These are phyloP conservation scores for Arctocebus calabarensis DNA, from an alignment of 2,797 vertebrate species.

Conservation along the genomic window DNA sequence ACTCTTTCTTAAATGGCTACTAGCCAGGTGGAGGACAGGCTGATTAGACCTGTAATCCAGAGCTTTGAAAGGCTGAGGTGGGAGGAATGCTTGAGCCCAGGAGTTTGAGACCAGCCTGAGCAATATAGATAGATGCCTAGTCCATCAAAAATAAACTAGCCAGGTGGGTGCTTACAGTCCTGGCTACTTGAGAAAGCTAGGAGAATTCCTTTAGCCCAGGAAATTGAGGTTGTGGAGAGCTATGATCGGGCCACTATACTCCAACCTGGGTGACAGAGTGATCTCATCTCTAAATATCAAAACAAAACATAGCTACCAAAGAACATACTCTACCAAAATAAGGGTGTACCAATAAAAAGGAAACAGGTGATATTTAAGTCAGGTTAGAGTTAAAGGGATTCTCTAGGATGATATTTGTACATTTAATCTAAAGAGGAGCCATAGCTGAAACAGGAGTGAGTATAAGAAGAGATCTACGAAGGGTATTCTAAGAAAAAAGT, in stretches of 20 bases:
- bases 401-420: background rate
- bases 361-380: background rate
- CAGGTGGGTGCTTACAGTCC: background rate
- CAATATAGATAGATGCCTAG: background rate
- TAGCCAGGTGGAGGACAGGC: background rate
- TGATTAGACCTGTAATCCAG: background rate
- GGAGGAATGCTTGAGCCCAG: background rate
- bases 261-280: background rate
- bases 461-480: background rate
- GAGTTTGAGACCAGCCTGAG: background rate
- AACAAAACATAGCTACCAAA: background rate
- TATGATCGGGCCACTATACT: background rate
- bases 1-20: background rate
- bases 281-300: background rate
- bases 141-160: background rate
- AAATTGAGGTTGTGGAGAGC: background rate
- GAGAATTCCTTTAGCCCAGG: background rate
- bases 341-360: background rate
- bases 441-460: background rate
- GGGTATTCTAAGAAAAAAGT: background rate
- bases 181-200: background rate
- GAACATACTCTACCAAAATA: slow-evolving; percentile 34
- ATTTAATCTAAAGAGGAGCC: background rate
- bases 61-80: background rate
- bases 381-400: slow-evolving; percentile 23